A percentile compares a stretch with the other conserved stretches of the same genome.
Evolutionary conservation across 2,888 invertebrate species (phyloP).

Genomic region (Arctia plantaginis): DNA sequence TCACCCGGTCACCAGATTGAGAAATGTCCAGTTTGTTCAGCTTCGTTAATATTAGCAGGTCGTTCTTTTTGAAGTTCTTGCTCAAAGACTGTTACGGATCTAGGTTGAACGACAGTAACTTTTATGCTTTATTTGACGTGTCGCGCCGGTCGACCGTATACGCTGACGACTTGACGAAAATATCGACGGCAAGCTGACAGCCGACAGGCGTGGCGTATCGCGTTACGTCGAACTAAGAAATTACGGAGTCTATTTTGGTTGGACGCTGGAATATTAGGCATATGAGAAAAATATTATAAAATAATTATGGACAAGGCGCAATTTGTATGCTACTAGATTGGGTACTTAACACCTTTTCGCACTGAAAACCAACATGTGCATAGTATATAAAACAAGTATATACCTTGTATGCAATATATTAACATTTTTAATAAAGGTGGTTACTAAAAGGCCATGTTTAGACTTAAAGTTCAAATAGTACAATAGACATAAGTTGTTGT

Average conservation of each 20-base stretch:
- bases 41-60: slow-evolving; percentile 37
- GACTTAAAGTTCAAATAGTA: slow-evolving; percentile 54
- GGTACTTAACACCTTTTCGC: slow-evolving; percentile 21
- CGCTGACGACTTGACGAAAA: slow-evolving; percentile 75
- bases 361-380: neutral
- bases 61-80: slow-evolving; percentile 32
- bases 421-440: neutral
- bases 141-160: slow-evolving; percentile 58
- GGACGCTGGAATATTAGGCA: slow-evolving; percentile 60
- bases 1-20: slow-evolving; percentile 57
- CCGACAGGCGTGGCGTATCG: slow-evolving; percentile 73
- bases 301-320: slow-evolving; percentile 33
- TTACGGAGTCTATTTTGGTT: slow-evolving; percentile 68
- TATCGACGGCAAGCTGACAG: slow-evolving; percentile 76
- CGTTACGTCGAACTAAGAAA: slow-evolving; percentile 73
- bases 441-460: slow-evolving; percentile 33
- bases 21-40: slow-evolving; percentile 52
- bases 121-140: slow-evolving; percentile 74
- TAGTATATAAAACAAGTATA: neutral
- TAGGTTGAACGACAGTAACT: slow-evolving; percentile 42
- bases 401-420: neutral
- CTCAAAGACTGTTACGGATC: slow-evolving; percentile 54
- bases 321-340: slow-evolving; percentile 28
- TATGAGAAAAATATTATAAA: slow-evolving; percentile 47
- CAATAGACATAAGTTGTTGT: slow-evolving; percentile 39